Percentiles rank a stretch among this genome's conserved stretches.
Conservation (phyloP, 2,888 invertebrate genomes). For the Melanargia galathea region DNA sequence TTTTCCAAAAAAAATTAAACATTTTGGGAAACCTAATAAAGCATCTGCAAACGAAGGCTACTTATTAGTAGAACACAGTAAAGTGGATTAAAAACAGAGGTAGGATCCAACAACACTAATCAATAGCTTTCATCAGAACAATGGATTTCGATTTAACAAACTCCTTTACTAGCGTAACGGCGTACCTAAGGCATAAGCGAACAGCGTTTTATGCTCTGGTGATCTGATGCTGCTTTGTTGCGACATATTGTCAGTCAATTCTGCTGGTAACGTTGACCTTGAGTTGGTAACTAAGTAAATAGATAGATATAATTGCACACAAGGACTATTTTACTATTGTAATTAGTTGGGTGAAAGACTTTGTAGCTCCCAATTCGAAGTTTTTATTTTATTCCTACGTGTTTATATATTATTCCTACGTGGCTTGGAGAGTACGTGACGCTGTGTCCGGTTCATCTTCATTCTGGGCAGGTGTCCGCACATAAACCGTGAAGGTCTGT, state of each 20-base stretch:
- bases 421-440: too few relatives aligned
- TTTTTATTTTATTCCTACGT: too few relatives aligned
- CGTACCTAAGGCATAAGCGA: conserved; percentile 10
- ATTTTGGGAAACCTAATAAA: background rate
- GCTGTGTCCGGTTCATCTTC: too few relatives aligned
- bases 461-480: too few relatives aligned
- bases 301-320: too few relatives aligned
- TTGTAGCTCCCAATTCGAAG: too few relatives aligned
- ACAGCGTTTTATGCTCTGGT: background rate
- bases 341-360: too few relatives aligned
- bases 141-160: conserved; percentile 40
- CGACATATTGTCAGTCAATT: background rate
- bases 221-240: background rate
- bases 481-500: too few relatives aligned
- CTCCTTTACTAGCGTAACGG: conserved; percentile 32
- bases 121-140: conserved; percentile 38
- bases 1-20: background rate
- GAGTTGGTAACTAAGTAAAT: too few relatives aligned
- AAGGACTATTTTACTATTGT: too few relatives aligned
- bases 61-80: background rate
- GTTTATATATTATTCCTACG: too few relatives aligned
- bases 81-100: background rate
- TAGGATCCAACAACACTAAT: conserved; percentile 28
- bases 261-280: too few relatives aligned
- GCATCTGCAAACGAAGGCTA: background rate